These are phyloP conservation scores for Tachina grossa DNA, from an alignment of 2,888 invertebrate genomes.

Conservation along the genomic window DNA sequence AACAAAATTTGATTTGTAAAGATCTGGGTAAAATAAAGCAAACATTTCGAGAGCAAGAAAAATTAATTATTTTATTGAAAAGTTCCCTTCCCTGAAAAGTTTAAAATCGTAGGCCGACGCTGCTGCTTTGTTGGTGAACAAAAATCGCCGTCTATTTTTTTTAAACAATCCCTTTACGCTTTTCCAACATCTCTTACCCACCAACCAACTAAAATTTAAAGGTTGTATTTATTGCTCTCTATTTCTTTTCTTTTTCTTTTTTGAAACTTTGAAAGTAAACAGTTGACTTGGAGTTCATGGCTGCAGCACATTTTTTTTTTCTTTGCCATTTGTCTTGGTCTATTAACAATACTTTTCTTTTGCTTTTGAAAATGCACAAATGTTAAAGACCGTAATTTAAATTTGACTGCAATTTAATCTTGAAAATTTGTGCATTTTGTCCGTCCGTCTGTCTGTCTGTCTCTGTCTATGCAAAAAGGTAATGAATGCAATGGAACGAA, in stretches of 20 bases:
- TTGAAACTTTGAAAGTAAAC: conserved; percentile 42
- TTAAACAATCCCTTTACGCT: neutral
- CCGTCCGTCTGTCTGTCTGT: neutral
- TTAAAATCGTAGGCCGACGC: neutral
- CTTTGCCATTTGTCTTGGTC: conserved; percentile 6
- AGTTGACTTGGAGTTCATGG: conserved; percentile 38
- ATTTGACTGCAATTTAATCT: conserved; percentile 58
- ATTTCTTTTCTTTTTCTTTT: neutral
- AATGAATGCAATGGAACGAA: conserved; percentile 23
- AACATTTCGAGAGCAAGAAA: neutral
- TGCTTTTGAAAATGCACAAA: conserved; percentile 5
- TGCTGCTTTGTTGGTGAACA: neutral
- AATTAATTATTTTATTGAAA: neutral
- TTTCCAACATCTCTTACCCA: conserved; percentile 11
- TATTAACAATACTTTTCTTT: conserved; percentile 54
- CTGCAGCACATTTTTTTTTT: neutral
- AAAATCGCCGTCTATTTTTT: neutral
- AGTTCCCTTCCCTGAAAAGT: neutral
- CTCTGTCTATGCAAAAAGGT: neutral
- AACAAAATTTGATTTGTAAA: neutral
- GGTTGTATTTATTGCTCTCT: conserved; percentile 61
- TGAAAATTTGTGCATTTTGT: conserved; percentile 48
- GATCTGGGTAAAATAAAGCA: neutral
- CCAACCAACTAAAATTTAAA: neutral
- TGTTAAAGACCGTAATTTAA: neutral